phyloP scores from a whole-genome alignment of 2,113 vertebrate species.

The Sapayoa aenigma region DNA sequence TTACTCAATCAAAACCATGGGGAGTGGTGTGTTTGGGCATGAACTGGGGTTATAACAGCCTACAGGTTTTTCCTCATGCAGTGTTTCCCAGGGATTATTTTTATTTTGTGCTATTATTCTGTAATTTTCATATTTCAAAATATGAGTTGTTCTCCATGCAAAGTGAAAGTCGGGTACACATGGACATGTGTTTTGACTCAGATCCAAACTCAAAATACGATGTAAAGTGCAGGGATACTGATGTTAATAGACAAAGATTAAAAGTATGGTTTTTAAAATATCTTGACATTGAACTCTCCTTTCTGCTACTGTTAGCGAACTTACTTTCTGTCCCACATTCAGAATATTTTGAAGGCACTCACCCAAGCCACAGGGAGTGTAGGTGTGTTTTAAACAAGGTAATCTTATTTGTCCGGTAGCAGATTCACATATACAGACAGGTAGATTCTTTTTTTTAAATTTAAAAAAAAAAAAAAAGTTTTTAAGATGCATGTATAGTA shows the following conservation, averaged over 20 bases:
- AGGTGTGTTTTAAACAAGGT: not conserved
- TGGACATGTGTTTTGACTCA: not conserved
- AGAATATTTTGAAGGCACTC: not conserved
- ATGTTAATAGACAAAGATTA: not conserved
- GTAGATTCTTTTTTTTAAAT: not conserved
- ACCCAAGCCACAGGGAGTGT: not conserved
- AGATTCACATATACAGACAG: not conserved
- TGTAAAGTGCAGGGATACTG: not conserved
- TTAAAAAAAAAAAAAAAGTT: not conserved
- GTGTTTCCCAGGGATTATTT: not conserved
- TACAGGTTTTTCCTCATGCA: not conserved
- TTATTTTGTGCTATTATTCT: not conserved
- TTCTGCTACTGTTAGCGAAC: not conserved
- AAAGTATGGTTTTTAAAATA: not conserved
- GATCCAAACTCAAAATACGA: fast-evolving
- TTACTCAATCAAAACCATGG: not conserved
- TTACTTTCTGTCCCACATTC: not conserved
- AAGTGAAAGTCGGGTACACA: not conserved
- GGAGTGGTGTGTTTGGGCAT: fast-evolving
- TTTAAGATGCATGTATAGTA: fast-evolving
- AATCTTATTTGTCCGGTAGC: not conserved
- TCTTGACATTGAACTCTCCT: not conserved
- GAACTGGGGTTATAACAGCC: not conserved
- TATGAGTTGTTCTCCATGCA: not conserved
- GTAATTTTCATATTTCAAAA: not conserved